Percentiles rank a stretch among this genome's conserved stretches.
Evolutionary conservation across 2,113 vertebrate genomes (phyloP).

Genomic region (Hirundichthys speculiger): DNA sequence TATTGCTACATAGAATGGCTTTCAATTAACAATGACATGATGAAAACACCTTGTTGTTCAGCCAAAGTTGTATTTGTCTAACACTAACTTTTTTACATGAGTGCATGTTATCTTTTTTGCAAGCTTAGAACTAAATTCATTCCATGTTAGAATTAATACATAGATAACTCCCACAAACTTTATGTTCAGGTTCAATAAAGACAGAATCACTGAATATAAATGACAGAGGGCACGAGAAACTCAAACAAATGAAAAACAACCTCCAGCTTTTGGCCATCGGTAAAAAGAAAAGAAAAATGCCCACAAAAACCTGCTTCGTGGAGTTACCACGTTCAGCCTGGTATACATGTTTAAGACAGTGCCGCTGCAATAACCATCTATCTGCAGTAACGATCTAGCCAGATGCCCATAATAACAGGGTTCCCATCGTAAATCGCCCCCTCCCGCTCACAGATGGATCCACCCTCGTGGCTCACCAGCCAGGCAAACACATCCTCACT

Average conservation of each 20-base stretch:
- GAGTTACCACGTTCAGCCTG: background rate
- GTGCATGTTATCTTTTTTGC: too few relatives aligned
- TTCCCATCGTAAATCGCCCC: constrained; percentile 38
- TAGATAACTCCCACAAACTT: too few relatives aligned
- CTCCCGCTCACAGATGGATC: constrained; percentile 21
- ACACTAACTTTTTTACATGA: too few relatives aligned
- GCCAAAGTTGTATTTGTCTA: too few relatives aligned
- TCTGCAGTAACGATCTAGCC: constrained; percentile 51
- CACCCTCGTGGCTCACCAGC: constrained; percentile 41
- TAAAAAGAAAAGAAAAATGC: constrained; percentile 20
- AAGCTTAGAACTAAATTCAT: too few relatives aligned
- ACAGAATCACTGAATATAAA: too few relatives aligned
- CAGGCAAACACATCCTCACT: constrained; percentile 52
- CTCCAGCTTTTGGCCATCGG: background rate
- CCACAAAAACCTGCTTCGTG: constrained; percentile 13
- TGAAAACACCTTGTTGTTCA: too few relatives aligned
- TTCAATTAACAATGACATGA: too few relatives aligned
- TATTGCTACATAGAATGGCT: too few relatives aligned
- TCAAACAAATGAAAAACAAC: background rate
- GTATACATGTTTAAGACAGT: constrained; percentile 16
- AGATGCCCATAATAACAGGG: constrained; percentile 68
- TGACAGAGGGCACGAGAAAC: background rate
- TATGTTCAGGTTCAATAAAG: too few relatives aligned
- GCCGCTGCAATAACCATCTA: constrained; percentile 7
- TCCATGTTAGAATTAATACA: too few relatives aligned